These are phyloP conservation scores for Brachionus rotundiformis DNA, from an alignment of 1,140 invertebrate species.

Conservation along the genomic window DNA sequence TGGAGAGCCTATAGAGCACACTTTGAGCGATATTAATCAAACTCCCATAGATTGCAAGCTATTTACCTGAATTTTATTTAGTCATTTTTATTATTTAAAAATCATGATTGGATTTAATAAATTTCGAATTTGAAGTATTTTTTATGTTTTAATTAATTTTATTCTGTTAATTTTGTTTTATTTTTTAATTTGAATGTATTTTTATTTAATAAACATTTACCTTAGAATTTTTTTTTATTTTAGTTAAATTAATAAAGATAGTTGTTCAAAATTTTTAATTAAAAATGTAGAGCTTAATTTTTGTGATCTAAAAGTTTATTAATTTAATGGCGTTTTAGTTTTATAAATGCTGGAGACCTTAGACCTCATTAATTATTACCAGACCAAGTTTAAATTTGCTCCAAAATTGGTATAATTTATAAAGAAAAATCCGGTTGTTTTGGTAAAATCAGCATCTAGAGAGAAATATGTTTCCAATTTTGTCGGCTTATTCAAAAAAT, in stretches of 20 bases:
- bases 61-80: constrained; percentile 26
- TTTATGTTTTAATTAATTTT: background rate
- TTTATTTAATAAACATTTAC: background rate
- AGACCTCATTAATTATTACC: no score
- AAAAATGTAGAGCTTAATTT: no score
- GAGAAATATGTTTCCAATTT: no score
- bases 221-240: background rate
- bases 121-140: constrained; percentile 4
- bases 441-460: no score
- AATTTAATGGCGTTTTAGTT: no score
- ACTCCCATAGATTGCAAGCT: constrained; percentile 32
- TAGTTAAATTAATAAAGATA: background rate
- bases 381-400: no score
- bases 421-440: no score
- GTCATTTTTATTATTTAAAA: constrained; percentile 27
- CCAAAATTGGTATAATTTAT: no score
- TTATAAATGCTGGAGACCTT: no score
- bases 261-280: no score
- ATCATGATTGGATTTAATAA: background rate
- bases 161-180: constrained; percentile 19
- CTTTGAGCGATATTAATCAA: constrained; percentile 22
- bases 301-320: no score
- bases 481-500: no score
- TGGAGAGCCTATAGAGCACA: background rate
- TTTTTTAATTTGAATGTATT: background rate